Conservation (phyloP, 1,140 invertebrate genomes). For the Drosophila nigrodunni region DNA sequence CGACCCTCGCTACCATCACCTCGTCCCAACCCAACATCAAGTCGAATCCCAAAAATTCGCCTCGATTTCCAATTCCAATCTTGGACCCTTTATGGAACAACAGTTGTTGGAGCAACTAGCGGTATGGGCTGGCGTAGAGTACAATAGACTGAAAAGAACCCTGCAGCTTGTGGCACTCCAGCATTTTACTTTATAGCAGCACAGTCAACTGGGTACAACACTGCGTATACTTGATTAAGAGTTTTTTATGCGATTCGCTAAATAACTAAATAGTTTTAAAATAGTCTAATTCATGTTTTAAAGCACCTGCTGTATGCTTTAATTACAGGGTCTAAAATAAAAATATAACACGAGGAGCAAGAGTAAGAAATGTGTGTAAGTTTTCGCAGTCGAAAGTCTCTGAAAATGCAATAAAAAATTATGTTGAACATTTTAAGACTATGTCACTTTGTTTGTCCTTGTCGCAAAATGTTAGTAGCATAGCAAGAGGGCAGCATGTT, state of each 20-base stretch:
- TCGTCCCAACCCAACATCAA: not conserved
- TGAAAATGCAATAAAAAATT: slow-evolving; percentile 61
- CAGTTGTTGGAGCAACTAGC: not conserved
- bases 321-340: not conserved
- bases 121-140: not conserved
- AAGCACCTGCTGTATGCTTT: not conserved
- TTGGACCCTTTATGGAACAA: slow-evolving; percentile 27
- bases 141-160: not conserved
- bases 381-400: slow-evolving; percentile 37
- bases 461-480: slow-evolving; percentile 37
- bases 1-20: not conserved
- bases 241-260: too few relatives aligned
- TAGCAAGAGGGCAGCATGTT: slow-evolving; percentile 40
- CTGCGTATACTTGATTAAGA: too few relatives aligned
- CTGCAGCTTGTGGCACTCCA: not conserved
- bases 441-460: slow-evolving; percentile 62
- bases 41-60: not conserved
- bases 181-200: too few relatives aligned
- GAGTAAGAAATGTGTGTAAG: not conserved
- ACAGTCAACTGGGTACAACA: too few relatives aligned
- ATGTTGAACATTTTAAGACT: slow-evolving; percentile 62
- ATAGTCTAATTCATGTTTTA: not conserved
- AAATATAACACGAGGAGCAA: not conserved
- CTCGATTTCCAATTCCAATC: slow-evolving; percentile 25
- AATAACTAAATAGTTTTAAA: too few relatives aligned